Percentiles rank a stretch among this genome's conserved stretches.
Evolutionary conservation across 1,140 invertebrate species (phyloP).

Genomic region (Chrysomallon squamiferum): DNA sequence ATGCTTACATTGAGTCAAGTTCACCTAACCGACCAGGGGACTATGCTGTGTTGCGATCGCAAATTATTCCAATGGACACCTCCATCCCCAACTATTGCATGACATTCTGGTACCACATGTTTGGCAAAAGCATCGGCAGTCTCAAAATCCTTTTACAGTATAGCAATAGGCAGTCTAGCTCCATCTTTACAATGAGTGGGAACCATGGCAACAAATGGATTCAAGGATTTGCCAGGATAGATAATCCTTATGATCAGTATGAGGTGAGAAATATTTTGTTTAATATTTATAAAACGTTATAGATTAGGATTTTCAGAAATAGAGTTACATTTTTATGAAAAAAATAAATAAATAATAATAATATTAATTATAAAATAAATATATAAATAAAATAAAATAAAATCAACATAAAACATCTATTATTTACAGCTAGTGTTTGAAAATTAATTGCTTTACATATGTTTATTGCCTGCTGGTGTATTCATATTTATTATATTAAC

Average conservation of each 20-base stretch:
- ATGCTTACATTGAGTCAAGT: slow-evolving; percentile 46
- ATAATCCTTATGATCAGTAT: slow-evolving; percentile 5
- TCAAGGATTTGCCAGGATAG: slow-evolving; percentile 16
- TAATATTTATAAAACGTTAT: too few species aligned
- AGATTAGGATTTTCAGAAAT: too few species aligned
- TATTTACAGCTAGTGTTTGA: too few species aligned
- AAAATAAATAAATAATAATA: not conserved
- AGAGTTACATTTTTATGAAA: too few species aligned
- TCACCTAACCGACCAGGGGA: slow-evolving; percentile 20
- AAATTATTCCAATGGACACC: slow-evolving; percentile 24
- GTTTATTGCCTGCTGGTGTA: too few species aligned
- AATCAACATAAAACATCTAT: too few species aligned
- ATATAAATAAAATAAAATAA: too few species aligned
- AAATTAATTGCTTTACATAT: too few species aligned
- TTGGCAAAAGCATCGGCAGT: slow-evolving; percentile 64
- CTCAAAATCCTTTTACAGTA: slow-evolving; percentile 20
- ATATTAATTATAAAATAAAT: too few species aligned
- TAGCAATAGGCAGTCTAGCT: not conserved
- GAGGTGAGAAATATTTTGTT: slow-evolving; percentile 3
- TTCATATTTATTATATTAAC: too few species aligned
- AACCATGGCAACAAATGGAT: slow-evolving; percentile 36
- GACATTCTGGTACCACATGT: slow-evolving; percentile 79
- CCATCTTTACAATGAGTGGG: slow-evolving; percentile 8
- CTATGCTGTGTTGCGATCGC: slow-evolving; percentile 37
- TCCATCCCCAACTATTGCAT: slow-evolving; percentile 32